These are phyloP conservation scores for Drosophila phalerata DNA, from an alignment of 2,888 invertebrate species.

Conservation along the genomic window DNA sequence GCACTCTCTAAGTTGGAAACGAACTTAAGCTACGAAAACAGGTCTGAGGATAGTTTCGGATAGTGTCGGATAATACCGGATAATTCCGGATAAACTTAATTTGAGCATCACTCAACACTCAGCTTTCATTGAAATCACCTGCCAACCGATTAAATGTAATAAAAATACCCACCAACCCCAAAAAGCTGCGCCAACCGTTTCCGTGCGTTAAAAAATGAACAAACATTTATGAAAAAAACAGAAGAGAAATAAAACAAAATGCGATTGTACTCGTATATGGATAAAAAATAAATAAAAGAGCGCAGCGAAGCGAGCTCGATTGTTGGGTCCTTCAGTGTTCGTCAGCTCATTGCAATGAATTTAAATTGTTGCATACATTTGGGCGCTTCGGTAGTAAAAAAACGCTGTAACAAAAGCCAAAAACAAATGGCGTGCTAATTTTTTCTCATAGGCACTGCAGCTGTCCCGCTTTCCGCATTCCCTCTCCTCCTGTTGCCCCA, in stretches of 20 bases:
- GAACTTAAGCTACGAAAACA: background rate
- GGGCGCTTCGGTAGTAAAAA: slow-evolving; percentile 46
- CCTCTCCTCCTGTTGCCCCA: background rate
- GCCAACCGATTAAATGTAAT: slow-evolving; percentile 51
- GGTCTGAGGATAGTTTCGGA: slow-evolving; percentile 1
- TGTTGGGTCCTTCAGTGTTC: slow-evolving; percentile 48
- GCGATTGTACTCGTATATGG: background rate
- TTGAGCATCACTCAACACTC: slow-evolving; percentile 32
- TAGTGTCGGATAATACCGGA: slow-evolving; percentile 16
- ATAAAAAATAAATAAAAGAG: slow-evolving; percentile 15
- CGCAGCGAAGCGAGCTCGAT: slow-evolving; percentile 26
- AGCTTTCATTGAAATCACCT: slow-evolving; percentile 39
- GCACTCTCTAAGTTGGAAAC: too few species aligned
- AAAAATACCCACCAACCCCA: slow-evolving; percentile 23
- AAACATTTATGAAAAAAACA: slow-evolving; percentile 64
- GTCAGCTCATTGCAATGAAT: slow-evolving; percentile 77
- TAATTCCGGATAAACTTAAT: slow-evolving; percentile 27
- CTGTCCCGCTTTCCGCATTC: slow-evolving; percentile 8
- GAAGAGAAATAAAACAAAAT: background rate
- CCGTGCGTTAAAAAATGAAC: slow-evolving; percentile 65
- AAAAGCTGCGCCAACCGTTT: slow-evolving; percentile 12
- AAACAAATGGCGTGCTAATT: slow-evolving; percentile 76
- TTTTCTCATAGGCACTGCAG: slow-evolving; percentile 54
- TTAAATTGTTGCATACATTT: slow-evolving; percentile 78
- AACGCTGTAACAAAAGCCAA: slow-evolving; percentile 67